phyloP scores from a whole-genome alignment of 2,888 invertebrate genomes.

The Polyommatus icarus region DNA sequence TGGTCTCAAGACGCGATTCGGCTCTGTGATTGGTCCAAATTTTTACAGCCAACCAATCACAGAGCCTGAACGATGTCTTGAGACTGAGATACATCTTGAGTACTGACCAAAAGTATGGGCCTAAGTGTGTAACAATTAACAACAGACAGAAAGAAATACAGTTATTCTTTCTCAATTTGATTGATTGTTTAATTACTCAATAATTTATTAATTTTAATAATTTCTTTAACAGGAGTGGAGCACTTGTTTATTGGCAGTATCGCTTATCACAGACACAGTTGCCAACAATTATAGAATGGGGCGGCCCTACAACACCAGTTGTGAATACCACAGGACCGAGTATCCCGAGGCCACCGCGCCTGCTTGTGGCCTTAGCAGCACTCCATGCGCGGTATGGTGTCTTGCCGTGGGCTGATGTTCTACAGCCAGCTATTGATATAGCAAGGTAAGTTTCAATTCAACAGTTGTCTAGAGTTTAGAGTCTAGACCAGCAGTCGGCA shows the following conservation, averaged over 20 bases:
- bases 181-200: too few species aligned
- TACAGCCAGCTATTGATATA: constrained; percentile 59
- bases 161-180: too few species aligned
- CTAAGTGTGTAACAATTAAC: too few species aligned
- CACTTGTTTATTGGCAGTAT: constrained; percentile 87
- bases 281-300: constrained; percentile 77
- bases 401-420: constrained; percentile 58
- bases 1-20: too few species aligned
- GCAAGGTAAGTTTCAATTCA: constrained; percentile 49
- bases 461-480: background rate
- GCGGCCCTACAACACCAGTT: constrained; percentile 41
- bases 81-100: too few species aligned
- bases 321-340: constrained; percentile 15
- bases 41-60: too few species aligned
- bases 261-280: constrained; percentile 60
- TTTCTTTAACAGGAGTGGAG: constrained; percentile 82
- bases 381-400: constrained; percentile 58
- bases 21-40: too few species aligned
- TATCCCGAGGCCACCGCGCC: constrained; percentile 50
- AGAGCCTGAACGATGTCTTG: too few species aligned
- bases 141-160: too few species aligned
- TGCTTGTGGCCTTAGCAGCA: constrained; percentile 59
- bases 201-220: background rate
- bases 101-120: too few species aligned
- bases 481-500: too few species aligned